These are phyloP conservation scores for Pseudochaenichthys georgianus DNA, from an alignment of 2,797 vertebrate species.

Conservation along the genomic window DNA sequence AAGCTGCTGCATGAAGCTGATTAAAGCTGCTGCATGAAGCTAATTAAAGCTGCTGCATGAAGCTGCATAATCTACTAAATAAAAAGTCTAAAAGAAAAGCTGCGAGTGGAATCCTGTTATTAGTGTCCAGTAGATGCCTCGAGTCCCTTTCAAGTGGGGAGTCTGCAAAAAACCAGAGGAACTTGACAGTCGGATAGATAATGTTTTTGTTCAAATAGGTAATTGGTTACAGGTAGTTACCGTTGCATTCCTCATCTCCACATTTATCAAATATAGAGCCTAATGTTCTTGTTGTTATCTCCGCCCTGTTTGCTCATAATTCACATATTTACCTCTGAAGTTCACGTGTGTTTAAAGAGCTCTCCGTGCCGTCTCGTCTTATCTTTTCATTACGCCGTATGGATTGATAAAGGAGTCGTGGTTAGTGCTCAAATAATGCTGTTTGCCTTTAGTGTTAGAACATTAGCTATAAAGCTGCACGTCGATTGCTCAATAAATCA, in stretches of 20 bases:
- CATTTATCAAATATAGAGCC: background rate
- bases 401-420: background rate
- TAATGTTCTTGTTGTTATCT: background rate
- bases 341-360: slow-evolving; percentile 16
- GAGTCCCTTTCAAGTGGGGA: too few species aligned
- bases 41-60: too few species aligned
- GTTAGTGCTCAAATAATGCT: background rate
- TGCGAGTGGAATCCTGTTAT: too few species aligned
- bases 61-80: too few species aligned
- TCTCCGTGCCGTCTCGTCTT: background rate
- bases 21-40: too few species aligned
- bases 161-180: accelerated
- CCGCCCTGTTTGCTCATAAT: slow-evolving; percentile 18
- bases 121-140: too few species aligned
- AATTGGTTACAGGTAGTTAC: too few species aligned
- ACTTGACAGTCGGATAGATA: accelerated
- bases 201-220: too few species aligned
- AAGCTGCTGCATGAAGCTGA: too few species aligned
- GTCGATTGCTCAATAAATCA: background rate
- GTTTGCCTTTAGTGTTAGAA: background rate
- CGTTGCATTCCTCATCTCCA: background rate
- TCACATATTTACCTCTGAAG: slow-evolving; percentile 40
- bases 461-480: background rate
- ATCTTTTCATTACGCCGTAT: slow-evolving; percentile 25
- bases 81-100: too few species aligned